Base-by-base conservation (phyloP, 2,888 invertebrate genomes). In the Papilio protenor region DNA sequence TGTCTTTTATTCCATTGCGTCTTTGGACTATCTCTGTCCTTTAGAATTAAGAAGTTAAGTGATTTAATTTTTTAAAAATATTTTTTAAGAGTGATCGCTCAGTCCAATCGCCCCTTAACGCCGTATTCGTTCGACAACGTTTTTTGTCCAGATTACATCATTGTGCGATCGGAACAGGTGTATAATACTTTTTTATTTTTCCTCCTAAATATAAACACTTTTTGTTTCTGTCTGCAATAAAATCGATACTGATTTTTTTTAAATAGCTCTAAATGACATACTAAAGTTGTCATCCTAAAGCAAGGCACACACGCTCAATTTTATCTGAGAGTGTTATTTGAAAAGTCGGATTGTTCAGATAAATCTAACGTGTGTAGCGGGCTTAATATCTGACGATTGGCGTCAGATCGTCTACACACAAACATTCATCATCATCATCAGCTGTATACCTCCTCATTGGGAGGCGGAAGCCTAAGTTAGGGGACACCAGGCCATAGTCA, bases 141-240 rank as follows among this genome's bases (percentile, higher is more conserved):
- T 76, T 78, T 79, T 77, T 79, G 73, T 70, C 59, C 57, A 55
- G 79, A 79, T 80, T 80, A 79, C 80, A 78, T 80, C 80, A 80
- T 73, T 73, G 49, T 74, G 71, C 73, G 33, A n/a, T 80, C 76
- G 64, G 33, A 73, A 77, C 75, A 70, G 73, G 71, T 76, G 79
- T 70, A 73, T 40, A 75, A 57, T 59, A 52, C 47, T 75, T 66
- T 23, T 47, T 55, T 71, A 21, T 47, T 55, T 59, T 73, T 57
- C n/a, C 23, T 66, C 18, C 2, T 10, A 33, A 47, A 76, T 61
- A n/a, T 33, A 61, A 23, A 27, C 11, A 64, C 18, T 64, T 64
- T 72, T 52, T 72, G 12, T 33, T 49, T 71, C 49, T 71, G 5
- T 71, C 11, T 45, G n/a, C 3, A 10, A 66, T 66, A 66, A 66